A percentile compares a stretch with the other conserved stretches of the same genome.
phyloP scores from a whole-genome alignment of 2,113 vertebrate species.

The Thunnus thynnus region DNA sequence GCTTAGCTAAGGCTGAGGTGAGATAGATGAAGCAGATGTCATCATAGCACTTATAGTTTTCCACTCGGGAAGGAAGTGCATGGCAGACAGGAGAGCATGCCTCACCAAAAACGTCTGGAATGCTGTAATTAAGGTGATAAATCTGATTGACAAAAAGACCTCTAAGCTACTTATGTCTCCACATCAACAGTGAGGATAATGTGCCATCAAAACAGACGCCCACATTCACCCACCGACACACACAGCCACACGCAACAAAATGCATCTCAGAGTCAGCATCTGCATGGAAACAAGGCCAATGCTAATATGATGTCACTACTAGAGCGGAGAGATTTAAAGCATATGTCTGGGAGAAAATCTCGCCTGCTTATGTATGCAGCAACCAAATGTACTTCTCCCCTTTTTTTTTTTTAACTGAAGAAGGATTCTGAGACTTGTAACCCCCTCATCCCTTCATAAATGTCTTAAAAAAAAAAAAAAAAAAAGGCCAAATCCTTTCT shows the following conservation, averaged over 20 bases:
- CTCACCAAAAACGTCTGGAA: conserved; percentile 58
- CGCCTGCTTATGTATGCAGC: conserved; percentile 61
- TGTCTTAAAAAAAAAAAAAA: conserved; percentile 47
- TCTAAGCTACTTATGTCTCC: conserved; percentile 69
- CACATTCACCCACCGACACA: background rate
- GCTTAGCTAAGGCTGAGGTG: conserved; percentile 33
- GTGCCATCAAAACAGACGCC: conserved; percentile 34
- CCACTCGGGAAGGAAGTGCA: conserved; percentile 44
- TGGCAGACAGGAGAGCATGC: conserved; percentile 31
- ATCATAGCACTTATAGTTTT: conserved; percentile 48
- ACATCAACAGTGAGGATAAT: conserved; percentile 62
- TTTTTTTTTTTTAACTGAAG: conserved; percentile 31
- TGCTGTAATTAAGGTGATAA: conserved; percentile 77
- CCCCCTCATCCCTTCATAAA: conserved; percentile 50
- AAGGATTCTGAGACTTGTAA: conserved; percentile 46
- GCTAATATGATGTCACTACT: conserved; percentile 60
- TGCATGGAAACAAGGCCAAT: conserved; percentile 66
- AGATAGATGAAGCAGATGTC: conserved; percentile 50
- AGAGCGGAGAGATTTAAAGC: conserved; percentile 63
- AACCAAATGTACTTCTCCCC: conserved; percentile 36
- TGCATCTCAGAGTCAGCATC: conserved; percentile 50
- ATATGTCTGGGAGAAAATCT: conserved; percentile 54
- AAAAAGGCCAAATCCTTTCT: conserved; percentile 37
- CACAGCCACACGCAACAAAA: conserved; percentile 17
- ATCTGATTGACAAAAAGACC: conserved; percentile 71